These are phyloP conservation scores for Buceros bicornis DNA, from an alignment of 2,797 vertebrate genomes.

Conservation along the genomic window DNA sequence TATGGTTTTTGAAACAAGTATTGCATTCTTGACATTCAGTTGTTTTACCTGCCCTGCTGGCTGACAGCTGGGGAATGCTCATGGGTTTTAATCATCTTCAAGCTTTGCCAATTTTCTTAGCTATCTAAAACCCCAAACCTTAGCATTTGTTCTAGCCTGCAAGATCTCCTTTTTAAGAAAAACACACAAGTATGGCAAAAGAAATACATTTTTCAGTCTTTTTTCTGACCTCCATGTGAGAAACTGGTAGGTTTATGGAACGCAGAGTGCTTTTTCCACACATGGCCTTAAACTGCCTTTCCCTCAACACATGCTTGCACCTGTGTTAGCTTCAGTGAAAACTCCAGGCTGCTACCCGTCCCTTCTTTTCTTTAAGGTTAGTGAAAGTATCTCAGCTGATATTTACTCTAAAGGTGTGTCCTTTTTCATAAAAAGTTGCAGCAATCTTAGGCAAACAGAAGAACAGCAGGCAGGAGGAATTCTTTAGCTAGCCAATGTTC, in stretches of 20 bases:
- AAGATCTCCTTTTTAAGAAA: background rate
- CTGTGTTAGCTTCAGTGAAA: background rate
- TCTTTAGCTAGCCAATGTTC: conserved; percentile 67
- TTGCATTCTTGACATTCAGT: background rate
- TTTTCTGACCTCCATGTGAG: background rate
- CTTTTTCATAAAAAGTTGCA: conserved; percentile 46
- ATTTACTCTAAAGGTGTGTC: conserved; percentile 73
- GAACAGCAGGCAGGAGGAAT: conserved; percentile 73
- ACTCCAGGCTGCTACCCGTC: background rate
- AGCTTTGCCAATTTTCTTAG: background rate
- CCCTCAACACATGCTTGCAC: background rate
- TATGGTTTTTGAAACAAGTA: background rate
- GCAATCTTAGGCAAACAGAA: conserved; percentile 64
- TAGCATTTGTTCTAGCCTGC: background rate
- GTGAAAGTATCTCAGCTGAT: conserved; percentile 51
- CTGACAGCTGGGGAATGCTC: background rate
- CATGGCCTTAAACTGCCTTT: background rate
- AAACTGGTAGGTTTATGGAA: background rate
- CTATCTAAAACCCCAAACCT: background rate
- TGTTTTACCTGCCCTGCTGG: background rate
- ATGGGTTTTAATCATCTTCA: background rate
- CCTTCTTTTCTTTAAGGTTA: conserved; percentile 35
- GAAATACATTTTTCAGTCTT: background rate
- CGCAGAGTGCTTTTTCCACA: background rate
- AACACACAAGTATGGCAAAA: background rate